These are phyloP conservation scores for Podarcis lilfordi DNA, from an alignment of 2,797 vertebrate species.

Conservation along the genomic window DNA sequence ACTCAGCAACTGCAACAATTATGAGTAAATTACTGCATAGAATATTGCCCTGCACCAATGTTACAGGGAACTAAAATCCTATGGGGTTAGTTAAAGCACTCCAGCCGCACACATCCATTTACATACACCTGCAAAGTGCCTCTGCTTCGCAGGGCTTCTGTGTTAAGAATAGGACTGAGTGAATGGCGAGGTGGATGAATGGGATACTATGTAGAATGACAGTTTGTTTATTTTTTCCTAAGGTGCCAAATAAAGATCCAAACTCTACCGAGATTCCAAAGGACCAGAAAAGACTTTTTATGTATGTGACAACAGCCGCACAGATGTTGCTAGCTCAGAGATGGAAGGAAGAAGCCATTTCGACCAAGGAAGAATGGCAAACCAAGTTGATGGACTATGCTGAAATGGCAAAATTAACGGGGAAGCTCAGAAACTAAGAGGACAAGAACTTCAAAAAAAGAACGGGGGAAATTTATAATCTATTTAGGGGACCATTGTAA, in stretches of 20 bases:
- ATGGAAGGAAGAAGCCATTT: too few species aligned
- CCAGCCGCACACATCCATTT: not conserved
- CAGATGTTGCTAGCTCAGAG: too few species aligned
- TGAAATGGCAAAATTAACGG: too few species aligned
- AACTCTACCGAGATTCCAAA: not conserved
- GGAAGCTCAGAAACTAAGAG: too few species aligned
- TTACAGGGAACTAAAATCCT: slow-evolving; percentile 8
- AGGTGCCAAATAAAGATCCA: not conserved
- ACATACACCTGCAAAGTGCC: slow-evolving; percentile 2
- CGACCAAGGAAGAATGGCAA: too few species aligned
- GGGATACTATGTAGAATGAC: not conserved
- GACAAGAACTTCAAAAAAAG: too few species aligned
- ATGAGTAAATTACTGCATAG: slow-evolving; percentile 12
- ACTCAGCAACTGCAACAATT: not conserved
- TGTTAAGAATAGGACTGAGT: slow-evolving; percentile 2
- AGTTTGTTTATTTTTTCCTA: not conserved
- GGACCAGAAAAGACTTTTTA: too few species aligned
- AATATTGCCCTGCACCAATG: slow-evolving; percentile 38
- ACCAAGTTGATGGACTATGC: too few species aligned
- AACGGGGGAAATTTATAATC: too few species aligned
- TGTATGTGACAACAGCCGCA: too few species aligned
- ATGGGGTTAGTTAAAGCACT: slow-evolving; percentile 11
- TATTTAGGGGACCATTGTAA: too few species aligned
- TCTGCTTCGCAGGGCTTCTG: not conserved
- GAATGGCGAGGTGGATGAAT: not conserved